Evolutionary conservation across 2,888 invertebrate species (phyloP), one percentile per base, ranked within the genome.

Genomic region (Tricholauxania praeusta): DNA sequence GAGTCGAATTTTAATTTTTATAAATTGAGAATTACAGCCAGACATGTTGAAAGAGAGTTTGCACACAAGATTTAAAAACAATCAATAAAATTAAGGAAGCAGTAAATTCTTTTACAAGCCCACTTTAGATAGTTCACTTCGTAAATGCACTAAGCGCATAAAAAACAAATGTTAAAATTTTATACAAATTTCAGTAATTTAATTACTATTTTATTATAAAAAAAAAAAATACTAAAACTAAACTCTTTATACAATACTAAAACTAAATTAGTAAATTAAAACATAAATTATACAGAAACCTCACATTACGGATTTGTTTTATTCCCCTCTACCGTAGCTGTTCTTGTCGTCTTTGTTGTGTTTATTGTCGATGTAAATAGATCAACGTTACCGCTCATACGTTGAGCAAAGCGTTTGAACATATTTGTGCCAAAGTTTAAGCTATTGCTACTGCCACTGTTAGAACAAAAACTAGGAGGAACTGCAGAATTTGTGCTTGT

Each of bases 381-480:
- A 51, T 75, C 76, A 57, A 68, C 74, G 77, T 79, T 78, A 64
- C 81, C 80, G 78, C 80, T 81, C 81, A 87, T 80, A 78, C 86
- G 85, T 76, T 85, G 84, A 62, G 87, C 84, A 76, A 87, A 87
- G 77, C 86, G 83, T 78, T 86, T 87, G 70, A 87, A 87, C 74
- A 87, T 85, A 77, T 87, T 87, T 76, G 86, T 82, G 77, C 85
- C 83, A 72, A 83, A 81, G 77, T 81, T 80, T 72, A 84, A 77
- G 78, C 80, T 84, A 77, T 81, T 81, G 77, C 81, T 84, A 78
- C 76, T 77, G 28, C 48, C 67, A 28, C 28, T 47, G 47, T n/a
- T n/a, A 64, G 17, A 28, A 28, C 64, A 49, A 12, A 64, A 51
- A 14, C 32, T 32, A 60, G 17, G 14, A 19, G 49, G 49, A 22